Evolutionary conservation across 1,140 invertebrate genomes (phyloP), one percentile per base, ranked within the genome.

Genomic region (Epicauta chinensis): DNA sequence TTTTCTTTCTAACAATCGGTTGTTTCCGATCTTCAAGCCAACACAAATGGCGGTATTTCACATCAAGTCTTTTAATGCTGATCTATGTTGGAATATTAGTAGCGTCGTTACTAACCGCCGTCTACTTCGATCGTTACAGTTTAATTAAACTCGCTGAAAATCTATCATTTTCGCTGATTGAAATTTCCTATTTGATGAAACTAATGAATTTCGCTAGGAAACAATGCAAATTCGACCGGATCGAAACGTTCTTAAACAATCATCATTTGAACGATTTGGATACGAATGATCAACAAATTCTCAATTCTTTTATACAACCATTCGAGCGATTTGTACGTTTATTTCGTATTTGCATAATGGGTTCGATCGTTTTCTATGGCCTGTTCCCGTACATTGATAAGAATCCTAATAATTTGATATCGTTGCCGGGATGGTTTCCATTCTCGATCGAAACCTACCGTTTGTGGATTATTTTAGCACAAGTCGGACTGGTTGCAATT

Each of bases 371-470:
- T 13, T 55, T 51, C 41, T 55, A 41, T 12, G 48, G 47, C 1
- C 44, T 51, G 16, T 55, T 51, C 40, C 53, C 53, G 6, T 55
- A 45, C 15, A 46, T 55, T 29, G 46, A 49, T 12, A 29, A 49
- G 11, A 36, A 49, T 15, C 35, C 36, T 13, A 42, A 55, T n/a
- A 36, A 45, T 12, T 34, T 38, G 9, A 32, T 46, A 29, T 47
- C 53, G 10, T 40, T 55, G 31, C 53, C 53, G 2, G 48, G 47
- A 13, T 55, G 53, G 53, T 51, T 51, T 34, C 53, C 53, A 1
- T 51, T 51, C 2, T 29, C 50, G 31, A 31, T 42, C 3, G 34
- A 55, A 16, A 50, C 15, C 1, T 51, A 55, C 23, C 34, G 42
- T 16, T 51, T 16, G 2, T 10, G 30, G 9, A 6, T 38, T 12